Conservation (phyloP, 2,113 vertebrate genomes). For the Odobenus rosmarus region DNA sequence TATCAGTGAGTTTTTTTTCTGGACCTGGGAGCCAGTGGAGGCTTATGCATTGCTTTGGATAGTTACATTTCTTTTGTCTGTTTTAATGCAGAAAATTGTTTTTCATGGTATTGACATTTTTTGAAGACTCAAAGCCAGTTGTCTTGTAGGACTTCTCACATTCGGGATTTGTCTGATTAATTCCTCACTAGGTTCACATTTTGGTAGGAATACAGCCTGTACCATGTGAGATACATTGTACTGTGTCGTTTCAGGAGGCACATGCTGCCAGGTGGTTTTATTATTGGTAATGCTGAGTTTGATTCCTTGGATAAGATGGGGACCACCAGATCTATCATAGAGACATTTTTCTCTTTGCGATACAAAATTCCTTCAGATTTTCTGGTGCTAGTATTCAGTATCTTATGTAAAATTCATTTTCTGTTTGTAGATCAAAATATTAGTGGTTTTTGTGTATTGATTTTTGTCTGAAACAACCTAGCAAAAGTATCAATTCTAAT, state of each 20-base stretch:
- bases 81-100: background rate
- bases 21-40: background rate
- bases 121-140: background rate
- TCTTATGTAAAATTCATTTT: background rate
- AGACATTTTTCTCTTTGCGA: background rate
- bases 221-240: background rate
- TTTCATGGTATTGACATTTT: background rate
- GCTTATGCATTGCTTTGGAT: background rate
- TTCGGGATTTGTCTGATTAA: background rate
- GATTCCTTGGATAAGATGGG: background rate
- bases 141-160: background rate
- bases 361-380: background rate
- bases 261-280: background rate
- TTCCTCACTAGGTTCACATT: background rate
- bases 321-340: background rate
- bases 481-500: background rate
- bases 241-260: background rate
- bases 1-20: background rate
- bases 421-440: slow-evolving; percentile 5
- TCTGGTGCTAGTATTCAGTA: background rate
- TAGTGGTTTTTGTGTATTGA: background rate
- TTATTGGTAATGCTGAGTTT: background rate
- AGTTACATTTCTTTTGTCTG: background rate
- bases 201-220: background rate
- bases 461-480: background rate